Evolutionary conservation across 2,113 vertebrate species (phyloP).

Genomic region (Cariama cristata): DNA sequence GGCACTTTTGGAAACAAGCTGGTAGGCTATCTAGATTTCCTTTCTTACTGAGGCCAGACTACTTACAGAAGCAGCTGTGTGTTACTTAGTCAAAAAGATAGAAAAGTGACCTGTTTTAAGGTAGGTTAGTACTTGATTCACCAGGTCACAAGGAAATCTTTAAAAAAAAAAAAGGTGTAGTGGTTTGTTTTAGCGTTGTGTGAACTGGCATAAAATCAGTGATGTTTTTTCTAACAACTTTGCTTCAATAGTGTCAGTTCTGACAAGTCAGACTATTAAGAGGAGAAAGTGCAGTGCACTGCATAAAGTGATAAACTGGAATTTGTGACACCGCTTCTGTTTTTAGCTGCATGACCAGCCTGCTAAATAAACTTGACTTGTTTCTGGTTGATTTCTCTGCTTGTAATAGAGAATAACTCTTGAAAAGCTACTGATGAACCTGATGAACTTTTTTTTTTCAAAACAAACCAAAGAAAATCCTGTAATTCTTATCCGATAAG

Average conservation of each 20-base stretch:
- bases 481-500: not conserved
- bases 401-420: not conserved
- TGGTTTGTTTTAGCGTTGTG: not conserved
- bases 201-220: not conserved
- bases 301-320: not conserved
- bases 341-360: not conserved
- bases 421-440: constrained; percentile 8
- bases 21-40: not conserved
- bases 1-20: not conserved
- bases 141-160: not conserved
- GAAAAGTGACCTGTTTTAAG: not conserved
- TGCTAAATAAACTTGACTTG: constrained; percentile 9
- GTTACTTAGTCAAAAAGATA: not conserved
- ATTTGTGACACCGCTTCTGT: constrained; percentile 12
- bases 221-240: not conserved
- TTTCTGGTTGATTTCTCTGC: constrained; percentile 25
- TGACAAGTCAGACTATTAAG: not conserved
- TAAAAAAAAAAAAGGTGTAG: not conserved
- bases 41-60: not conserved
- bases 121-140: not conserved
- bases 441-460: not conserved
- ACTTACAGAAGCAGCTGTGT: not conserved
- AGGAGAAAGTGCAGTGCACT: not conserved
- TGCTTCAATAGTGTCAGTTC: not conserved
- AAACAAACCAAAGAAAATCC: not conserved